Evolutionary conservation across 1,140 invertebrate genomes (phyloP), one percentile per base, ranked within the genome.

Genomic region (Gryllus bimaculatus): DNA sequence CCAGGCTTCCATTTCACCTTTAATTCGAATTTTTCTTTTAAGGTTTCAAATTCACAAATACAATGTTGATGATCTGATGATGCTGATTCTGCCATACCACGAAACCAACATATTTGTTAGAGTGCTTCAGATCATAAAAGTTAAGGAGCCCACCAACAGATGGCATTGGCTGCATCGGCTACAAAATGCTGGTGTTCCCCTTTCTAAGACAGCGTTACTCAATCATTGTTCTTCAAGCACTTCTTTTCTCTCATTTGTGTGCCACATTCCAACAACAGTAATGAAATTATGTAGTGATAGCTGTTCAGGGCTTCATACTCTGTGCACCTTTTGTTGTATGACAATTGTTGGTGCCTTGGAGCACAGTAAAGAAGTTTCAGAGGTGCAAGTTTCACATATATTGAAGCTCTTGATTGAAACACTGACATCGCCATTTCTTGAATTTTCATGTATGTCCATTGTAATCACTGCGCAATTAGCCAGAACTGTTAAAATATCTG

Each of bases 1-100:
- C 1, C 26, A 39, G 26, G 26, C 26, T 39, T 39, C 26, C 26
- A 2, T 5, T 39, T 39, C 26, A 39, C 26, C 5, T 5, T 2
- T 39, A 21, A 8, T 75, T 20, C 39, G 8, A 21, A 75, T 75
- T 39, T 39, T 39, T 12, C 21, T 75, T 81, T 83, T 82, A 83
- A 91, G 96, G 83, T 98, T 93, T 85, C 90, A 93, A 76, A 93
- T 98, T 80, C 94, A 98, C 83, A 88, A 93, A 77, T 98, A 93
- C 84, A 98, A 98, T 84, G 90, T 90, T 79, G 91, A 94, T 84
- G 90, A 92, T 1, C 89, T 97, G 54, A 86, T 99, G 80, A 87
- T 91, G 80, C 87, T 94, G 73, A 92, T 95, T 78, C 84, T 99
- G 74, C 96, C 97, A 0, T 98, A 97, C 84, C 95, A 98, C 86